Conservation (phyloP, 2,888 invertebrate species). For the Gastrophysa polygoni region DNA sequence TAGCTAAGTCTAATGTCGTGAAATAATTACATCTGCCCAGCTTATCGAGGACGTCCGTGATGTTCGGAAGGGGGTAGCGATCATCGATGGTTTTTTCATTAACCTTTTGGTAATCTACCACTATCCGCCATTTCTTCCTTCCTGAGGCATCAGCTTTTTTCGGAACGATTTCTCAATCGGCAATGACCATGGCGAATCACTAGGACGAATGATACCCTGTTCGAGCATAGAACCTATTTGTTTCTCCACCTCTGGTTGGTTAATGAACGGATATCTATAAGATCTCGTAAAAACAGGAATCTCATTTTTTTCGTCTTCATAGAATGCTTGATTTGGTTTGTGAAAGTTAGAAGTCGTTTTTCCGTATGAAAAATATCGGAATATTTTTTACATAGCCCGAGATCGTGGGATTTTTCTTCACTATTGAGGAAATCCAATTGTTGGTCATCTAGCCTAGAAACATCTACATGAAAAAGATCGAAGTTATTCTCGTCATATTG, state of each 20-base stretch:
- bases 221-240: too few species aligned
- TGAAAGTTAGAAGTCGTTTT: constrained; percentile 10
- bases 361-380: neutral
- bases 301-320: constrained; percentile 20
- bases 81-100: constrained; percentile 19
- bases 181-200: constrained; percentile 20
- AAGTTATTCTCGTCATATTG: too few species aligned
- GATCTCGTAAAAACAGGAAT: constrained; percentile 1
- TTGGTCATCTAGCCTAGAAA: too few species aligned
- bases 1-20: constrained; percentile 16
- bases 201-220: constrained; percentile 19
- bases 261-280: too few species aligned
- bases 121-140: constrained; percentile 20
- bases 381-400: too few species aligned
- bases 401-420: too few species aligned
- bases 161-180: constrained; percentile 26
- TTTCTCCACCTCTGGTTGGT: too few species aligned
- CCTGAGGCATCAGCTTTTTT: constrained; percentile 24
- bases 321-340: constrained; percentile 20
- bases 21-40: constrained; percentile 16
- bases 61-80: constrained; percentile 14
- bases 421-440: too few species aligned
- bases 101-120: constrained; percentile 12
- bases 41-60: constrained; percentile 19
- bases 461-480: too few species aligned